A percentile compares a stretch with the other conserved stretches of the same genome.
These are phyloP conservation scores for Anthophora plumipes DNA, from an alignment of 2,888 invertebrate genomes.

Conservation along the genomic window DNA sequence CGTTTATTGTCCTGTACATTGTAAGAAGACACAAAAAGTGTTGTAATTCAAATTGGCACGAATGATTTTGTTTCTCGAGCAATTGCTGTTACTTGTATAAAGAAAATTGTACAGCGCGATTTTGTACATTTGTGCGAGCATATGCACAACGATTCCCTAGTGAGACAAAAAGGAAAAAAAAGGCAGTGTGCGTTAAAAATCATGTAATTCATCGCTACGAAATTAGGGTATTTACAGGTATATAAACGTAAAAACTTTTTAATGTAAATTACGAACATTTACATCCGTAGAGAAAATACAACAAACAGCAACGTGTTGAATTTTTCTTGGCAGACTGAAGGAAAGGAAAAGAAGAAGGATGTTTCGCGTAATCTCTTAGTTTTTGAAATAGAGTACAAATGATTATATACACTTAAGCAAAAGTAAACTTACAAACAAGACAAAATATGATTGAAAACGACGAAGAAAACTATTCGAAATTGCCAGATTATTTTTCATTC, in stretches of 20 bases:
- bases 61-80: constrained; percentile 17
- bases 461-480: constrained; percentile 4
- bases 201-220: constrained; percentile 6
- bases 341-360: no score
- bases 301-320: constrained; percentile 27
- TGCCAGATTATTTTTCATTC: constrained; percentile 17
- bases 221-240: constrained; percentile 12
- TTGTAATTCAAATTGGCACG: constrained; percentile 9
- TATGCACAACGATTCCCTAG: background rate
- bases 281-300: constrained; percentile 44
- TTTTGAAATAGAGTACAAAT: constrained; percentile 41
- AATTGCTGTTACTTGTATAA: constrained; percentile 27
- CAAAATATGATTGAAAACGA: constrained; percentile 8
- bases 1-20: background rate
- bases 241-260: constrained; percentile 7
- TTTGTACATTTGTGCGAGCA: constrained; percentile 18
- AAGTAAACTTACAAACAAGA: constrained; percentile 26
- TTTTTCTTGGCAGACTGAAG: constrained; percentile 13
- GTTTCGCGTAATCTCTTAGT: constrained; percentile 34
- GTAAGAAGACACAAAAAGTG: background rate
- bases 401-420: constrained; percentile 20
- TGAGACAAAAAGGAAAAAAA: background rate
- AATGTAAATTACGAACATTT: constrained; percentile 16
- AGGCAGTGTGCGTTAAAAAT: no score
- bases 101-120: constrained; percentile 27